Base-by-base conservation (phyloP, 2,888 invertebrate genomes). In the Andrena trimmerana region DNA sequence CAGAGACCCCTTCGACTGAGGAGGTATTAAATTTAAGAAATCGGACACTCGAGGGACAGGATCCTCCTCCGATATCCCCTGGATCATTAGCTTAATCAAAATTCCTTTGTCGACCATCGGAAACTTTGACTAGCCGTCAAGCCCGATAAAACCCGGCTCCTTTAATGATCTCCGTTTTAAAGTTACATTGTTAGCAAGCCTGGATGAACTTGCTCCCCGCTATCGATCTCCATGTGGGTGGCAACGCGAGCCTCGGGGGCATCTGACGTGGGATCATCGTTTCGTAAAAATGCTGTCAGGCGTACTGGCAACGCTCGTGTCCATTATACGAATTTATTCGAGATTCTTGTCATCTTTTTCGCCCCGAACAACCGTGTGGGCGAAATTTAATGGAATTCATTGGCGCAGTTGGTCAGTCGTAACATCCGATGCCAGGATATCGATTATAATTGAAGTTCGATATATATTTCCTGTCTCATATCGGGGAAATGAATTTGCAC, bases 111-210 rank as follows among this genome's bases (percentile, higher is more conserved):
- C 80, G 59, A 65, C 75, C 72, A 54, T 66, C 62, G 50, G 65
- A 59, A 62, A 59, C 60, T 66, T 75, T 68, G 73, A 48, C 33
- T 42, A 20, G 31, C 13, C 27, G 50, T 20, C 24, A 24, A 24
- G 20, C 20, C 31, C 59, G 65, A 70, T 75, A 78, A 79, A 84
- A 70, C 76, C 72, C 42, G 50, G n/a, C 69, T 72, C 72, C 72
- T 73, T 79, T 84, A 86, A 84, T 84, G 80, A 87, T 83, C 77
- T 54, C 71, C 57, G 74, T 84, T 86, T 75, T 54, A 78, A 78
- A 87, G 83, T 85, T 87, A 83, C 76, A 85, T 87, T 87, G 80
- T 86, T 87, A 87, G 80, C 77, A 29, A 20, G 65, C 62, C 75
- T 24, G 69, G 70, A 66, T 78, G 76, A 72, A 75, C 71, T 80